Evolutionary conservation across 2,113 vertebrate species (phyloP), one percentile per base, ranked within the genome.

Genomic region (Lipophrys pholis): DNA sequence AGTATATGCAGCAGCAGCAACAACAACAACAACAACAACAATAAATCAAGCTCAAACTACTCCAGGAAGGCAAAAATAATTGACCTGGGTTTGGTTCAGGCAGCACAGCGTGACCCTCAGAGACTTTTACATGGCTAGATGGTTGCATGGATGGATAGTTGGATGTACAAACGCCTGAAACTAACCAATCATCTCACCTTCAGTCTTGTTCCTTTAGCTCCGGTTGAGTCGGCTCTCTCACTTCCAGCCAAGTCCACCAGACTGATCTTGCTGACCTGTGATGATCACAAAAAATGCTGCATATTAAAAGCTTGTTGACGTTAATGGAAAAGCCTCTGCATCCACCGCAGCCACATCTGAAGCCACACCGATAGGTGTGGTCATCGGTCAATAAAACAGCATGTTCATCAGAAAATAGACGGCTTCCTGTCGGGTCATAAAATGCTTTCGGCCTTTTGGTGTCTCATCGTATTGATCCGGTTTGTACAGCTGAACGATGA

Each of bases 211-310:
- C 97, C 97, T 92, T 98, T 99, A 0, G 97, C 97, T 0, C 97
- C 97, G 0, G 97, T 99, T 11, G 97, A 99, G 87, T 99, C 97
- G 0, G 97, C 97, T 67, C 97, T 92, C 80, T 99, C 97, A 0
- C 97, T 99, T 30, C 97, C 97, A 0, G 97, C 97, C 92, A 99
- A 89, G 76, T 99, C 97, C 82, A 99, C 97, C 84, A 99, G 92
- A 81, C 97, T 99, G 91, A 99, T 95, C 79, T 99, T 99, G 91
- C 97, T 99, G 91, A 99, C 97, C 97, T 99, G 81, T 3, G 16
- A 73, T 5, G 38, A 78, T 2, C 48, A 63, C 6, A 59, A 1
- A 45, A 50, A 38, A 46, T 15, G 21, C 21, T 30, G 21, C 21
- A 30, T 30, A 55, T 51, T 50, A 58, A 51, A 60, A 50, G 50